Evolutionary conservation across 2,797 vertebrate genomes (phyloP).

Genomic region (Podarcis siculus): DNA sequence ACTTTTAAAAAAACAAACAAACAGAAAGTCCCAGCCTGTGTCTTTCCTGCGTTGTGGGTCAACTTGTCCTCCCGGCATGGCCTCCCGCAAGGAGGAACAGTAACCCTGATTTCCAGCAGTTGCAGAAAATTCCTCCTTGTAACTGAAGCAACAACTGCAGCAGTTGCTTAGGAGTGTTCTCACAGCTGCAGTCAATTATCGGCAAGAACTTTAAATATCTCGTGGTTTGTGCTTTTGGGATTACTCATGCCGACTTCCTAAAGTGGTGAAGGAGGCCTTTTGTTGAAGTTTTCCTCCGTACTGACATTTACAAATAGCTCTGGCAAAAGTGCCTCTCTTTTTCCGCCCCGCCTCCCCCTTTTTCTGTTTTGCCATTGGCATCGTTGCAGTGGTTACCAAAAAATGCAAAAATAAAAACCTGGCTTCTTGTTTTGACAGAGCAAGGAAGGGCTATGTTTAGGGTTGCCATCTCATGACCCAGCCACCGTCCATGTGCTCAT

Average conservation of each 20-base stretch:
- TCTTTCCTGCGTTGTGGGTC: neutral
- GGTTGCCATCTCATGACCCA: neutral
- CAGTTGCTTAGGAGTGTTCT: conserved; percentile 50
- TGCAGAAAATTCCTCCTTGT: conserved; percentile 52
- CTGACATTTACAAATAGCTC: conserved; percentile 10
- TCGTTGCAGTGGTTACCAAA: neutral
- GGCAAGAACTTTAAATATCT: conserved; percentile 43
- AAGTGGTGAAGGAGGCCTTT: conserved; percentile 24
- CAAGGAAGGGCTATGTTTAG: neutral
- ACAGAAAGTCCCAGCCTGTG: conserved; percentile 9
- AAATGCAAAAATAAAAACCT: no score
- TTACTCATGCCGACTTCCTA: conserved; percentile 21
- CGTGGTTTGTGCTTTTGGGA: neutral
- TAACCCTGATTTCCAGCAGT: conserved; percentile 39
- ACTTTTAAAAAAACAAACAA: no score
- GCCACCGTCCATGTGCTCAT: neutral
- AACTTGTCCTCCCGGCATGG: neutral
- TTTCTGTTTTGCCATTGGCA: neutral
- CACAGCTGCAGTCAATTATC: conserved; percentile 54
- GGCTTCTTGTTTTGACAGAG: neutral
- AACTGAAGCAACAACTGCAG: conserved; percentile 39
- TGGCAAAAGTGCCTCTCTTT: conserved; percentile 5
- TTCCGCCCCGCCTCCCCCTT: no score
- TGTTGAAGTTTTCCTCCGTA: conserved; percentile 38
- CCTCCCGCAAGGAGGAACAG: conserved; percentile 23